Conservation (phyloP, 2,888 invertebrate species). For the Romanomermis culicivorax region DNA sequence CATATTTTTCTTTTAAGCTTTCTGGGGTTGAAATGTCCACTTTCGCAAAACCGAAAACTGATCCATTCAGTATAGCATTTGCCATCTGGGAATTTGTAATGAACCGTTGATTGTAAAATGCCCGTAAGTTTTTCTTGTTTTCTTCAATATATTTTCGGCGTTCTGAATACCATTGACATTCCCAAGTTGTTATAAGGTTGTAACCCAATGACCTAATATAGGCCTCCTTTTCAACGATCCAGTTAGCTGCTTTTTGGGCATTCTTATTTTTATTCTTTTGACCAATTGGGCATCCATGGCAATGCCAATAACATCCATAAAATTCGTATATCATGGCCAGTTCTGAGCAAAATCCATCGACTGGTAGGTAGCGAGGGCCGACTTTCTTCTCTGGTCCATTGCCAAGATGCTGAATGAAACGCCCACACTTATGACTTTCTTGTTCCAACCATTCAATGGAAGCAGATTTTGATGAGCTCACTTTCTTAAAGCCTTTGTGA, state of each 20-base stretch:
- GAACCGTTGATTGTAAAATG: neutral
- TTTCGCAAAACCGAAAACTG: neutral
- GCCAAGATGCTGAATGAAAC: neutral
- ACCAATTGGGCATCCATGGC: neutral
- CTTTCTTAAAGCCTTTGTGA: neutral
- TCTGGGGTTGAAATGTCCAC: neutral
- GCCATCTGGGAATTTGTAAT: neutral
- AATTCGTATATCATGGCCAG: neutral
- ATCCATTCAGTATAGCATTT: neutral
- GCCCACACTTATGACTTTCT: neutral
- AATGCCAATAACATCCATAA: neutral
- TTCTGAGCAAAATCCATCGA: neutral
- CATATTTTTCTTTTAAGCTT: neutral
- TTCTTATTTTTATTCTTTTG: neutral
- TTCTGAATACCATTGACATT: neutral
- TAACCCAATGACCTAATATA: neutral
- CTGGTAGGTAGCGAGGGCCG: neutral
- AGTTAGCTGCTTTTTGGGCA: neutral
- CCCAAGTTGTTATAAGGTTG: neutral
- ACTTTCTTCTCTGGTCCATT: neutral
- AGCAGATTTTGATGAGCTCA: neutral
- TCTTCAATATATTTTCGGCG: neutral
- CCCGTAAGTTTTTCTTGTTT: neutral
- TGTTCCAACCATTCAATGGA: neutral
- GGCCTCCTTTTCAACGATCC: neutral